A percentile compares a stretch with the other conserved stretches of the same genome.
phyloP scores from a whole-genome alignment of 1,140 invertebrate genomes.

The Anagrus nilaparvatae region DNA sequence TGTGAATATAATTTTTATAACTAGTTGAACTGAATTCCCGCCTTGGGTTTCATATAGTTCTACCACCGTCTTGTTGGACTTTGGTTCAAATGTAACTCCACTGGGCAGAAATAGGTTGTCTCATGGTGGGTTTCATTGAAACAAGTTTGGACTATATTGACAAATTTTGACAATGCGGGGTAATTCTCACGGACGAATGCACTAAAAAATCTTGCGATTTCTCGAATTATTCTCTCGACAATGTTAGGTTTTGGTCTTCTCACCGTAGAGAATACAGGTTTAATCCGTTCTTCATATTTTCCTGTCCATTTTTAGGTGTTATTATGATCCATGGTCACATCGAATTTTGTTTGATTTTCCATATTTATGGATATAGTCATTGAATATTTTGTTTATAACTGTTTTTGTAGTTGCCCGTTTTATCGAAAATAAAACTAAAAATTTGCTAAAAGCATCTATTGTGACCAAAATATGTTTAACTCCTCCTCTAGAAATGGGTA shows the following conservation, averaged over 20 bases:
- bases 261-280: slow-evolving; percentile 20
- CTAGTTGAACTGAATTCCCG: too few relatives aligned
- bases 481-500: slow-evolving; percentile 18
- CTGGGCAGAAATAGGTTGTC: slow-evolving; percentile 5
- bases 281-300: slow-evolving; percentile 16
- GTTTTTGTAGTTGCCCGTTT: slow-evolving; percentile 20
- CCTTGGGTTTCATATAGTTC: slow-evolving; percentile 11
- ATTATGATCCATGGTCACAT: slow-evolving; percentile 18
- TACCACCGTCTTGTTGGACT: slow-evolving; percentile 6
- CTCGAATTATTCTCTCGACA: slow-evolving; percentile 14
- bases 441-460: slow-evolving; percentile 27
- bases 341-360: slow-evolving; percentile 13
- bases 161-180: neutral
- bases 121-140: slow-evolving; percentile 14
- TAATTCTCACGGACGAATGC: slow-evolving; percentile 7
- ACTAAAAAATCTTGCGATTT: slow-evolving; percentile 15
- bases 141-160: slow-evolving; percentile 11
- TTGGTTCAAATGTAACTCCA: slow-evolving; percentile 6
- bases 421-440: slow-evolving; percentile 25
- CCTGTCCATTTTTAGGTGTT: slow-evolving; percentile 12
- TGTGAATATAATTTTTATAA: too few relatives aligned
- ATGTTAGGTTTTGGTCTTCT: slow-evolving; percentile 13
- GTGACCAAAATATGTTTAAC: slow-evolving; percentile 24
- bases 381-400: slow-evolving; percentile 13
- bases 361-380: slow-evolving; percentile 15